Evolutionary conservation across 2,113 vertebrate genomes (phyloP), one percentile per base, ranked within the genome.

Genomic region (Triplophysa rosa): DNA sequence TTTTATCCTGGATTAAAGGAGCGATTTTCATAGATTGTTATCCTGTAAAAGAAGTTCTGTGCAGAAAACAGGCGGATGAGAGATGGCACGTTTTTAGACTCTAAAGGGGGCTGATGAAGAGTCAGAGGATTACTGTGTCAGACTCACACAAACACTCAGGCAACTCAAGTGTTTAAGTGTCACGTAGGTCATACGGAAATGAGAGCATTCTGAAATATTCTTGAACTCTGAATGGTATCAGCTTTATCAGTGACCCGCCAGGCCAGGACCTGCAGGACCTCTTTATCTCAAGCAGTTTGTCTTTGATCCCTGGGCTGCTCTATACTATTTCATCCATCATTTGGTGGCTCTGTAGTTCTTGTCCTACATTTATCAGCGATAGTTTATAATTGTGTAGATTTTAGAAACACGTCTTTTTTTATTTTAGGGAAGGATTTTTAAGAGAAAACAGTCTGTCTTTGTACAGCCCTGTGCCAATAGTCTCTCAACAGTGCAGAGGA

Each of bases 1-100:
- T 59, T 72, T 72, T 12, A 72, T 72, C 54, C 54, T 42, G 54
- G 69, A 72, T 72, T 72, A 72, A 70, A 72, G 40, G 56, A 74
- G 71, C 45, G 56, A 45, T 74, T 45, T 74, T 10, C n/a, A 14
- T 17, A 74, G 71, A 61, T 74, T 47, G 58, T 12, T 74, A 63
- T 47, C 21, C 62, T 74, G 63, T 74, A 63, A 74, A 74, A 74
- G 40, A 74, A 47, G 13, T 63, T 63, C 14, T 26, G 37, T 59
- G 54, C 17, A 17, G 17, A 17, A 33, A 19, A 58, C 26, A 9
- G 52, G 26, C 33, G 16, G 54, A 12, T 47, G 40, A 14, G 40
- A 2, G 42, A 47, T 21, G n/a, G 29, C 29, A 21, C 19, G 37
- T 33, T 59, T 59, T 59, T 23, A 59, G 19, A 72, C 40, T 40